Conservation (phyloP, 2,113 vertebrate genomes). For the Chloropsis hardwickii region DNA sequence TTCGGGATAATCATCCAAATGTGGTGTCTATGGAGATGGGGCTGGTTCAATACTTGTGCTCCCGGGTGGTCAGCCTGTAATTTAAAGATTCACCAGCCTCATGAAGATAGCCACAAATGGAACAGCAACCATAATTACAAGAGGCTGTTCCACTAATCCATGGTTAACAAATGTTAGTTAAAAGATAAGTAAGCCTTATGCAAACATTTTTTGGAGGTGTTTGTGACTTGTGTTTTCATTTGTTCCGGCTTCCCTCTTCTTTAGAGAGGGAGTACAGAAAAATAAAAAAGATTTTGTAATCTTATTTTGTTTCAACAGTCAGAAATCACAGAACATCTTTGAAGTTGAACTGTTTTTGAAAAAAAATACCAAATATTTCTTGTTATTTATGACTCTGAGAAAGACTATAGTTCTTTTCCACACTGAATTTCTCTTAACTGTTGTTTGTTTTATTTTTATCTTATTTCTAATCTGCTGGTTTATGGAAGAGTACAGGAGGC, state of each 20-base stretch:
- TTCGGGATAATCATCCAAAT: slow-evolving; percentile 67
- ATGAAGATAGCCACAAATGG: slow-evolving; percentile 74
- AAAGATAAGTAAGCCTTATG: slow-evolving; percentile 68
- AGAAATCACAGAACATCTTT: slow-evolving; percentile 53
- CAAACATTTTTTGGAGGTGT: slow-evolving; percentile 67
- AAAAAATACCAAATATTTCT: background rate
- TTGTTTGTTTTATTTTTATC: background rate
- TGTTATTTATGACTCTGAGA: slow-evolving; percentile 39
- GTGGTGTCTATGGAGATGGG: slow-evolving; percentile 69
- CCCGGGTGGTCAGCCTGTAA: slow-evolving; percentile 77
- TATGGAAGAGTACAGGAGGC: background rate
- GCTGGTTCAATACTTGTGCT: slow-evolving; percentile 66
- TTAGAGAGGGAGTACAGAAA: background rate
- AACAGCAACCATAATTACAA: slow-evolving; percentile 76
- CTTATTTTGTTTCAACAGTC: slow-evolving; percentile 52
- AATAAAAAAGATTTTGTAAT: background rate
- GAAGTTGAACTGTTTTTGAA: slow-evolving; percentile 39
- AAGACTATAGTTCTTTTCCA: background rate
- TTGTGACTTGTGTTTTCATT: slow-evolving; percentile 40
- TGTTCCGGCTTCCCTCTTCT: slow-evolving; percentile 21
- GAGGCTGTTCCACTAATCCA: slow-evolving; percentile 70
- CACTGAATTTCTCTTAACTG: background rate
- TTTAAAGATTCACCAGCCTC: slow-evolving; percentile 77
- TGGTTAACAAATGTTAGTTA: slow-evolving; percentile 73
- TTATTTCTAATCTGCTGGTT: background rate